Percentiles rank a stretch among this genome's conserved stretches.
These are phyloP conservation scores for Heliocidaris erythrogramma DNA, from an alignment of 35 echinoderm and acorn worm species.

Conservation along the genomic window DNA sequence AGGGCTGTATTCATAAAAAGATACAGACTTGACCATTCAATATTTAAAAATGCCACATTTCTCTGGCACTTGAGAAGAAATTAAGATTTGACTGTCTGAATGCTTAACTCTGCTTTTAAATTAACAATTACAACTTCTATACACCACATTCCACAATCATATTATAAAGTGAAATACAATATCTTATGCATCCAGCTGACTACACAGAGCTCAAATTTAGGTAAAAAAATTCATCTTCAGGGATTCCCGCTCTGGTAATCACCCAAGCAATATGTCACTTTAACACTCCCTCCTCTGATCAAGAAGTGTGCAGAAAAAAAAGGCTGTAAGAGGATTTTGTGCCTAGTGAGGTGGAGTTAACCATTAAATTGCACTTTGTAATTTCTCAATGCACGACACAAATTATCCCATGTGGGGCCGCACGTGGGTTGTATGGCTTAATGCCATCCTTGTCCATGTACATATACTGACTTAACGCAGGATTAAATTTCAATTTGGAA, in stretches of 20 bases:
- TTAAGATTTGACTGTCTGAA: neutral
- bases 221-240: neutral
- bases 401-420: neutral
- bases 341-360: slow-evolving; percentile 18
- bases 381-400: slow-evolving; percentile 22
- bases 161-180: neutral
- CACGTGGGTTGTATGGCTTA: neutral
- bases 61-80: neutral
- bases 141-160: neutral
- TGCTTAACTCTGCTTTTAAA: too few relatives aligned
- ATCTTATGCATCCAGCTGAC: neutral
- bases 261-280: neutral
- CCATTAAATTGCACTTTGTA: slow-evolving; percentile 42
- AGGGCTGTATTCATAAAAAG: neutral
- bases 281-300: neutral
- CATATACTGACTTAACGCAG: neutral
- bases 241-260: neutral
- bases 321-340: slow-evolving; percentile 29
- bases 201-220: neutral
- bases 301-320: neutral
- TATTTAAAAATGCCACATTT: neutral
- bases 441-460: neutral
- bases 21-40: neutral
- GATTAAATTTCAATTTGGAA: neutral
- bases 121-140: neutral